Conservation (phyloP, 2,113 vertebrate species). For the Poeciliopsis turrubarensis region DNA sequence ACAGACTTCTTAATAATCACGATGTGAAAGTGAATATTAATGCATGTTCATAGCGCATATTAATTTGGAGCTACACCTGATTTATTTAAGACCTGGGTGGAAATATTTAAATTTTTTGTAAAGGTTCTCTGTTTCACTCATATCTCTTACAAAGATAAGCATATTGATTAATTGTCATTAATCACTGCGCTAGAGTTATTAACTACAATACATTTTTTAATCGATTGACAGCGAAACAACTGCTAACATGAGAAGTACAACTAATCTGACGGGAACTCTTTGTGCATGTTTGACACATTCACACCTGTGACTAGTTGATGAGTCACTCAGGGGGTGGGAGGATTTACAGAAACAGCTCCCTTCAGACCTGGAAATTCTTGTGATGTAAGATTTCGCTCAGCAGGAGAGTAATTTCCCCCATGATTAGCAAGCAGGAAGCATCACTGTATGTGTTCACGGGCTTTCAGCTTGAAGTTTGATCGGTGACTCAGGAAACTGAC, state of each 20-base stretch:
- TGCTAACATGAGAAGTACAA: not conserved
- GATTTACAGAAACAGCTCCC: conserved; percentile 29
- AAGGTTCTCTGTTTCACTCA: too few relatives aligned
- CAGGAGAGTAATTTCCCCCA: conserved; percentile 32
- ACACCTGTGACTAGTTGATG: conserved; percentile 3
- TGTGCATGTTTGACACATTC: not conserved
- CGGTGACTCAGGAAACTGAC: conserved; percentile 18
- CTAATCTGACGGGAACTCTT: not conserved
- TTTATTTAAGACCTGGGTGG: too few relatives aligned
- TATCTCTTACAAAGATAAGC: too few relatives aligned
- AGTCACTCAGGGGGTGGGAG: conserved; percentile 19
- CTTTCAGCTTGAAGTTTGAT: conserved; percentile 3
- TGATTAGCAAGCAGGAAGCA: conserved; percentile 29
- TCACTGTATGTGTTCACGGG: conserved; percentile 11
- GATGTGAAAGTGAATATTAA: too few relatives aligned
- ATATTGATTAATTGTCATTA: too few relatives aligned
- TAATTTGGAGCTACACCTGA: too few relatives aligned
- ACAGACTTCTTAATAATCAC: conserved; percentile 6
- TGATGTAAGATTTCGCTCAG: conserved; percentile 47
- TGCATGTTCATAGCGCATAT: too few relatives aligned
- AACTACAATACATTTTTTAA: too few relatives aligned
- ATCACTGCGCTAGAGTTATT: too few relatives aligned
- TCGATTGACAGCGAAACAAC: not conserved
- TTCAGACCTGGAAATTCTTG: conserved; percentile 46
- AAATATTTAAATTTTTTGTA: too few relatives aligned